phyloP scores from a whole-genome alignment of 2,113 vertebrate genomes.

The Smithornis capensis region DNA sequence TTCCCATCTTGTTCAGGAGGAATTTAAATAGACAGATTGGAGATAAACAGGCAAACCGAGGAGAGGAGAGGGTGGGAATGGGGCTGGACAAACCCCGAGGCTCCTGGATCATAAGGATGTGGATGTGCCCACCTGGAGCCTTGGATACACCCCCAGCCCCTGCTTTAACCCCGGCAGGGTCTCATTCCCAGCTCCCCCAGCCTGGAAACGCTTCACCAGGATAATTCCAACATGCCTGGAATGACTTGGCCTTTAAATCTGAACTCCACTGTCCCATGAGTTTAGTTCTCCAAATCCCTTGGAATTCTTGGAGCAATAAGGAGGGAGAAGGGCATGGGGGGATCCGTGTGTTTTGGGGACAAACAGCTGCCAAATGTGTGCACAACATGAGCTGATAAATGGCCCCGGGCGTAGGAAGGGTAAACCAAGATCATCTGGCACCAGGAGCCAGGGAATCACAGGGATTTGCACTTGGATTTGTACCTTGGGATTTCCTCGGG shows the following conservation, averaged over 20 bases:
- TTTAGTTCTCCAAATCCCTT: rapidly evolving
- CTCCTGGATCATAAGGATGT: rapidly evolving
- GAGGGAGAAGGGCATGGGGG: not conserved
- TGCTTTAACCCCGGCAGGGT: rapidly evolving
- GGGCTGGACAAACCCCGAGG: not conserved
- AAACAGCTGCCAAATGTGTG: constrained; percentile 43
- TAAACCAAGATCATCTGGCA: constrained; percentile 40
- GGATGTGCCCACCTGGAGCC: not conserved
- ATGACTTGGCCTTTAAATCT: not conserved
- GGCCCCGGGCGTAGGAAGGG: constrained; percentile 4
- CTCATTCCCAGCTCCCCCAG: not conserved
- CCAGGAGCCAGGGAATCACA: not conserved
- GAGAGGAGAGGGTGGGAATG: not conserved
- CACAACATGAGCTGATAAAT: constrained; percentile 11
- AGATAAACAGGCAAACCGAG: constrained; percentile 70
- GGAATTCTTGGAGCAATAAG: rapidly evolving
- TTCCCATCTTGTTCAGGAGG: constrained; percentile 76
- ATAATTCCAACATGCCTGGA: not conserved
- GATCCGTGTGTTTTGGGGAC: not conserved
- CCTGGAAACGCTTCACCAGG: rapidly evolving
- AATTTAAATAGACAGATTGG: constrained; percentile 75
- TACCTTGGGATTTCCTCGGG: not conserved
- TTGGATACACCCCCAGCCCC: not conserved
- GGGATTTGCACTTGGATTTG: constrained; percentile 28
- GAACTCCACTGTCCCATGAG: rapidly evolving